Evolutionary conservation across 1,140 invertebrate species (phyloP).

Genomic region (Coptotermes formosanus): DNA sequence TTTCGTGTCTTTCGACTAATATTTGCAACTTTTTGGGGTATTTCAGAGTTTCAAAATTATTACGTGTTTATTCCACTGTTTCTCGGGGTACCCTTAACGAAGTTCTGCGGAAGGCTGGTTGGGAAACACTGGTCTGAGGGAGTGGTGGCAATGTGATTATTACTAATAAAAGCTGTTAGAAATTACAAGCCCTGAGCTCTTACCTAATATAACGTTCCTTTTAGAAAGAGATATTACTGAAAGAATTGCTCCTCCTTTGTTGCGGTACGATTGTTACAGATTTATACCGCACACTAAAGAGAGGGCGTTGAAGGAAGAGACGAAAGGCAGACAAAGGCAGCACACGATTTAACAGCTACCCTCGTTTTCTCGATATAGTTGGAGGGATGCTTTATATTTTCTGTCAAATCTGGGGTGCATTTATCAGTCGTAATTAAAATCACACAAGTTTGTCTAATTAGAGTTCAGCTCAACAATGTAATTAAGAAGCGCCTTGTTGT

Average conservation of each 20-base stretch:
- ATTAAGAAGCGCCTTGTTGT: background rate
- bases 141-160: too few species aligned
- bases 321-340: background rate
- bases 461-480: background rate
- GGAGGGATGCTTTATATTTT: background rate
- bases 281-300: background rate
- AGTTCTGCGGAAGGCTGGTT: too few species aligned
- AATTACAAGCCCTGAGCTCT: too few species aligned
- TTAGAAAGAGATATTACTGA: background rate
- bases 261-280: background rate
- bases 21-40: too few species aligned
- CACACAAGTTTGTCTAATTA: background rate
- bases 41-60: too few species aligned
- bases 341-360: background rate
- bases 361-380: background rate
- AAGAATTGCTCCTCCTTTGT: background rate
- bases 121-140: too few species aligned
- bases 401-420: background rate
- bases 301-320: background rate
- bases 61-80: too few species aligned
- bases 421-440: conserved; percentile 14
- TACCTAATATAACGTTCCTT: too few species aligned
- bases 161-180: too few species aligned
- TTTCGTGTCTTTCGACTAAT: too few species aligned
- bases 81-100: too few species aligned